Conservation (phyloP, 2,797 vertebrate genomes). For the Taeniopygia guttata region DNA sequence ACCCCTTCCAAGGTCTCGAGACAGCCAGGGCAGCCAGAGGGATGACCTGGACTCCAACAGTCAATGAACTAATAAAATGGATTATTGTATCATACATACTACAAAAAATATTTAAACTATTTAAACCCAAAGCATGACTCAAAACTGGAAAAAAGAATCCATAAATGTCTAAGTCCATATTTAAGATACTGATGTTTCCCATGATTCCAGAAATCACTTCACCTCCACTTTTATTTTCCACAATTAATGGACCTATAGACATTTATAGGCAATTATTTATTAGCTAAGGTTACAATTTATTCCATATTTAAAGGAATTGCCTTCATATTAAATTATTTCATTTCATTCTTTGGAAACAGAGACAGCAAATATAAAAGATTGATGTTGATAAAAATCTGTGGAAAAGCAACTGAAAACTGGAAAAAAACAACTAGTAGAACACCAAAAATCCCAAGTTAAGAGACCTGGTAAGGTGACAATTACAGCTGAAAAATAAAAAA, state of each 20-base stretch:
- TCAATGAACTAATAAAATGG: background rate
- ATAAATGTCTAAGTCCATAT: background rate
- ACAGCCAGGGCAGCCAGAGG: too few species aligned
- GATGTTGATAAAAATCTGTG: background rate
- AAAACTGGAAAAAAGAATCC: background rate
- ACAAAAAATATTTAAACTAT: background rate
- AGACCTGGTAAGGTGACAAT: background rate
- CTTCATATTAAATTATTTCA: background rate
- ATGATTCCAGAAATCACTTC: background rate
- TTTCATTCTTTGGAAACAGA: background rate
- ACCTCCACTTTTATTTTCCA: background rate
- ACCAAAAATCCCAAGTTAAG: background rate
- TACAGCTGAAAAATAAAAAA: constrained; percentile 29
- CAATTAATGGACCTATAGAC: accelerated
- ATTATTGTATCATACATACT: background rate
- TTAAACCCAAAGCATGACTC: background rate
- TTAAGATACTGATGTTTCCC: background rate
- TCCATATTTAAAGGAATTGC: background rate
- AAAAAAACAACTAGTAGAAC: background rate
- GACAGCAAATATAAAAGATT: background rate
- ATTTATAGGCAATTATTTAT: background rate
- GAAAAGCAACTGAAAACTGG: background rate
- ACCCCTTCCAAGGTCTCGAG: too few species aligned
- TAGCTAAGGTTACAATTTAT: background rate
- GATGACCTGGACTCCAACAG: too few species aligned